Percentiles rank a stretch among this genome's conserved stretches.
phyloP scores from a whole-genome alignment of 2,113 vertebrate species.

The Caracal caracal region DNA sequence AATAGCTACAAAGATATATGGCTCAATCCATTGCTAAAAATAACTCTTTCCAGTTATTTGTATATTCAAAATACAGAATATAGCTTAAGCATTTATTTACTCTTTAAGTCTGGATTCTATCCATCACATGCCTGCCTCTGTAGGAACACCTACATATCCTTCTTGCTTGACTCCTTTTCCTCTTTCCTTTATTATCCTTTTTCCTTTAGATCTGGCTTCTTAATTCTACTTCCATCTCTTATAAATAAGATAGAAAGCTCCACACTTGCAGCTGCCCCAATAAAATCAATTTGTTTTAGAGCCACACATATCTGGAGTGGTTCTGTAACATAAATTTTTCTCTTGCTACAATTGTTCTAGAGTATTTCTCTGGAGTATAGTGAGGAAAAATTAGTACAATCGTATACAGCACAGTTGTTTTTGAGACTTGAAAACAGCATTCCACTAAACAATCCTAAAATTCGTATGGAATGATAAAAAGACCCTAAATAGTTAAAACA shows the following conservation, averaged over 20 bases:
- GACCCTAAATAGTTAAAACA: background rate
- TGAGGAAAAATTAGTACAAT: background rate
- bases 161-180: background rate
- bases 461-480: background rate
- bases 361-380: background rate
- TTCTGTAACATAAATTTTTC: background rate
- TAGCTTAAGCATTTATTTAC: background rate
- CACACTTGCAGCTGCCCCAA: background rate
- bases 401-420: background rate
- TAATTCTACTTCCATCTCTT: background rate
- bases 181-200: background rate
- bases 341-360: background rate
- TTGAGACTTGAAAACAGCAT: background rate
- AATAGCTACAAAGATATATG: background rate
- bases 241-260: background rate
- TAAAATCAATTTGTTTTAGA: background rate
- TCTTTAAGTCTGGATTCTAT: background rate
- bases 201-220: background rate
- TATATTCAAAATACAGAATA: background rate
- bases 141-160: background rate
- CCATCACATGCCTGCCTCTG: background rate
- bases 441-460: background rate
- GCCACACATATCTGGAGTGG: background rate
- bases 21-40: background rate
- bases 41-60: background rate